Evolutionary conservation across 2,113 vertebrate genomes (phyloP).

Genomic region (Oreochromis niloticus): DNA sequence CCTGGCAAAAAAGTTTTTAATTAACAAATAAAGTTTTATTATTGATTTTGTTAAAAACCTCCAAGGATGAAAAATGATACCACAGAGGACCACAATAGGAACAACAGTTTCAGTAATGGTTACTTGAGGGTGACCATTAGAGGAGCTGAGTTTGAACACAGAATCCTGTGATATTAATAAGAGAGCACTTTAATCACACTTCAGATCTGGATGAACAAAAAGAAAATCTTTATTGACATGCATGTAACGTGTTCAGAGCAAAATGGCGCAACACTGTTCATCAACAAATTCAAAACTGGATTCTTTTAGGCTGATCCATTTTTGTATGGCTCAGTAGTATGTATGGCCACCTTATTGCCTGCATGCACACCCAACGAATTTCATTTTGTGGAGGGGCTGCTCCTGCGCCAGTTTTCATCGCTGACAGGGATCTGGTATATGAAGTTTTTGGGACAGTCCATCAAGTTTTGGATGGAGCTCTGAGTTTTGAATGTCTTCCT

Average conservation of each 20-base stretch:
- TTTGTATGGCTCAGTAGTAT: neutral
- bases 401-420: neutral
- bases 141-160: neutral
- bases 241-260: neutral
- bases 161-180: neutral
- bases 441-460: neutral
- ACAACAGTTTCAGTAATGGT: neutral
- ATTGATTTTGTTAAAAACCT: neutral
- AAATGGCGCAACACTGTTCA: neutral
- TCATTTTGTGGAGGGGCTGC: neutral
- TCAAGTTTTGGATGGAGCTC: neutral
- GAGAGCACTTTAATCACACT: rapidly evolving
- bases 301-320: neutral
- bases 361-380: rapidly evolving
- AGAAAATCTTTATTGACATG: neutral
- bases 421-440: neutral
- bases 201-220: neutral
- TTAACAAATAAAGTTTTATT: neutral
- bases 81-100: neutral
- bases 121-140: neutral
- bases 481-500: neutral
- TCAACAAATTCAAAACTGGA: neutral
- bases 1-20: rapidly evolving
- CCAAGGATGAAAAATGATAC: neutral
- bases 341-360: neutral